Evolutionary conservation across 2,888 invertebrate species (phyloP).

Genomic region (Phrixothrix hirtus): DNA sequence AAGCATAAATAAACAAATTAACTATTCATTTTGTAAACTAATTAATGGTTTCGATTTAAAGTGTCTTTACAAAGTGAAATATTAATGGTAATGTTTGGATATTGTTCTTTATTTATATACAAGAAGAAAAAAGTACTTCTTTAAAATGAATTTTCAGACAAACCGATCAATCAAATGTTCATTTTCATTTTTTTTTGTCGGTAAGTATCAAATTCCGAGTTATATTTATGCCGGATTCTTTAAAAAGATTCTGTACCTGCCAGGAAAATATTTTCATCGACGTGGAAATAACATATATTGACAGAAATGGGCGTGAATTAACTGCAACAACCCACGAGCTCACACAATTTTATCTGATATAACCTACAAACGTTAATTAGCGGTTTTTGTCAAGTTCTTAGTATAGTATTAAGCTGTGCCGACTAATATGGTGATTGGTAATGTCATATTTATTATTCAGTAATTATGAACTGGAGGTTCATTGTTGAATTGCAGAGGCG

Average conservation of each 20-base stretch:
- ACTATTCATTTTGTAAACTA: no score
- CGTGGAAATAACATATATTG: constrained; percentile 24
- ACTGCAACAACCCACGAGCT: constrained; percentile 23
- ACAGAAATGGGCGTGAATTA: constrained; percentile 25
- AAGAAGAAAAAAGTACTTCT: no score
- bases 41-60: no score
- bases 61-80: no score
- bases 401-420: constrained; percentile 13
- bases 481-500: constrained; percentile 28
- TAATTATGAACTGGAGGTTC: constrained; percentile 23
- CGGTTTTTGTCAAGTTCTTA: constrained; percentile 24
- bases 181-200: background rate
- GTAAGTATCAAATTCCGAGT: background rate
- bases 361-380: constrained; percentile 27
- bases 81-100: no score
- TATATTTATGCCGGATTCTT: constrained; percentile 2
- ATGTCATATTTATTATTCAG: constrained; percentile 25
- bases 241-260: constrained; percentile 19
- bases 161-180: no score
- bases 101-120: no score
- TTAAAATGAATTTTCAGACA: no score
- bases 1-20: no score
- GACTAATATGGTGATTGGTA: constrained; percentile 24
- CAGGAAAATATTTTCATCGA: constrained; percentile 18
- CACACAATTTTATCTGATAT: constrained; percentile 20